Evolutionary conservation across 2,797 vertebrate genomes (phyloP).

Genomic region (Platyrinchus mystaceus): DNA sequence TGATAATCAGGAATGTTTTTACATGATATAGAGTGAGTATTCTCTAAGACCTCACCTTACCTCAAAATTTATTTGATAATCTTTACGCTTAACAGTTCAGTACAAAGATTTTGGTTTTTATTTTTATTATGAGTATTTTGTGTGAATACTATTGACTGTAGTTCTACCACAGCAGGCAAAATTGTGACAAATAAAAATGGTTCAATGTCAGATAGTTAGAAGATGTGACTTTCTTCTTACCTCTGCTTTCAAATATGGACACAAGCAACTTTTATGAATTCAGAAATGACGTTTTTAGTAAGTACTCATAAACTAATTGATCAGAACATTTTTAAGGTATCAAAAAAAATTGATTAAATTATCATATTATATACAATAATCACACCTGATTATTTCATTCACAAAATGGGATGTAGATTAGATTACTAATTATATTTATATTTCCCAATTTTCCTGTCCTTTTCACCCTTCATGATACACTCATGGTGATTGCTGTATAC

Average conservation of each 20-base stretch:
- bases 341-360: slow-evolving; percentile 23
- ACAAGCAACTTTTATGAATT: neutral
- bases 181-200: neutral
- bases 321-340: neutral
- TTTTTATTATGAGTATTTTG: neutral
- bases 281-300: neutral
- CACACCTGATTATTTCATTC: slow-evolving; percentile 18
- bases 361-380: slow-evolving; percentile 17
- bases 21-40: neutral
- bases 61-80: neutral
- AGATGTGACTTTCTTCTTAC: neutral
- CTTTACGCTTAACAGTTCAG: neutral
- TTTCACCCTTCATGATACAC: neutral
- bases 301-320: neutral
- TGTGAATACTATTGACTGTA: neutral
- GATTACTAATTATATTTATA: slow-evolving; percentile 32
- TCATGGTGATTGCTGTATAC: slow-evolving; percentile 13
- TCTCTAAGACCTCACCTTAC: neutral
- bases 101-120: neutral
- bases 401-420: slow-evolving; percentile 26
- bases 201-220: neutral
- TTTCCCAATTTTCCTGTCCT: slow-evolving; percentile 8
- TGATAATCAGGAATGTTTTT: neutral
- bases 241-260: neutral
- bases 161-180: neutral